Base-by-base conservation (phyloP, 2,888 invertebrate genomes). In the Morpho achilles region DNA sequence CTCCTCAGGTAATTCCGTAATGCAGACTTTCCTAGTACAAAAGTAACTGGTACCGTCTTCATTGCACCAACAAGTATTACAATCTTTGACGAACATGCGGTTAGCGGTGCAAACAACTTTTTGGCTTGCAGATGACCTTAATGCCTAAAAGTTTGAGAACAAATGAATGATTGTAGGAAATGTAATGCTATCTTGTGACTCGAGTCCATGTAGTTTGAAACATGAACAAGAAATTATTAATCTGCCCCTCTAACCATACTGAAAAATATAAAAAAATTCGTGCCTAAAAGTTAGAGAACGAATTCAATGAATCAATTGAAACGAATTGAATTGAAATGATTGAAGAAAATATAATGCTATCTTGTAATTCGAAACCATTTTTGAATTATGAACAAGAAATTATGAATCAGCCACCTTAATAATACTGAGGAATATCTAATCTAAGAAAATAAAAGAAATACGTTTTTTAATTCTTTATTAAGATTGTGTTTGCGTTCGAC, bases 21-120 rank as follows among this genome's bases (percentile, higher is more conserved):
- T 69, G 63, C 92, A 92, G 23, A 82, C 79, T 66, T 79, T 82
- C 58, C 87, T 77, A 0, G 91, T 91, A 68, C 92, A 92, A 65
- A 79, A 85, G 72, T 83, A 92, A 22, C 82, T 77, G 6, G 88
- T 90, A 0, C 91, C 91, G 54, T 89, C 82, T 8, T 87, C 87
- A 50, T 91, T 90, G 65, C 91, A 91, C 84, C 84, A 85, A 54
- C 91, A 91, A 7, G 85, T 88, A 67, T 91, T 91, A 66, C 91
- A 91, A 59, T 89, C 86, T 61, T 80, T 85, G 57, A 89, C 81
- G 66, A 91, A 91, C 82, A 84, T 85, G 10, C 83, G 75, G 60
- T 88, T 87, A 0, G 91, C 90, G 2, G 77, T 73, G 67, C 90
- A 90, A 1, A 88, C 77, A 9, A 82, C 67, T 39, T 80, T 79